Conservation (phyloP, 23 tunicate genomes). For the Styela clava region DNA sequence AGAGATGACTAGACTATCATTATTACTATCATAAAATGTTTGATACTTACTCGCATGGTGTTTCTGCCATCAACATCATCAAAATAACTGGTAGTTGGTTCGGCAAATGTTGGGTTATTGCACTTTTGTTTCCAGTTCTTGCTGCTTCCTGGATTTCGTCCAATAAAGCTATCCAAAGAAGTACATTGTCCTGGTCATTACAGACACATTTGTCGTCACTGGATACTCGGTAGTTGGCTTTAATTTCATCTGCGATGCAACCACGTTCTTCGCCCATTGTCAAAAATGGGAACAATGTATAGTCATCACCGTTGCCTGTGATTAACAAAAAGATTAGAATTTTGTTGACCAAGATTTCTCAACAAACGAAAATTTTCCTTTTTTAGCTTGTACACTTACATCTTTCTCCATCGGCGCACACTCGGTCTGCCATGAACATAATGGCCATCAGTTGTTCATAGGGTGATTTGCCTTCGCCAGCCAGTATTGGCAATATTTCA, state of each 20-base stretch:
- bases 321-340: too few relatives aligned
- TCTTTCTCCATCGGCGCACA: conserved; percentile 27
- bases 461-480: conserved; percentile 41
- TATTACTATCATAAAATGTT: too few relatives aligned
- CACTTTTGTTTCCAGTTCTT: not conserved
- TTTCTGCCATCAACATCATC: conserved; percentile 43
- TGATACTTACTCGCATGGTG: conserved; percentile 59
- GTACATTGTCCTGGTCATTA: conserved; percentile 44
- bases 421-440: conserved; percentile 33
- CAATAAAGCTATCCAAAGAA: conserved; percentile 63
- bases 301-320: conserved; percentile 43
- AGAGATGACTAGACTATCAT: too few relatives aligned
- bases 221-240: conserved; percentile 4
- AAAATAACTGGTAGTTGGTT: conserved; percentile 43
- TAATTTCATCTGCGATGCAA: conserved; percentile 23
- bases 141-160: conserved; percentile 29
- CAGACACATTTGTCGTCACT: conserved; percentile 57
- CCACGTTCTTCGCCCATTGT: conserved; percentile 43
- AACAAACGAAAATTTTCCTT: not conserved
- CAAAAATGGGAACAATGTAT: conserved; percentile 38
- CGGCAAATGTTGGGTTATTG: conserved; percentile 9
- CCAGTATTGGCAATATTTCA: conserved; percentile 53
- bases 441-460: conserved; percentile 52
- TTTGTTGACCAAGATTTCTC: too few relatives aligned
- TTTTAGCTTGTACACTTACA: conserved; percentile 23